Conservation (phyloP, 1,140 invertebrate genomes). For the Neoseiulus cucumeris region DNA sequence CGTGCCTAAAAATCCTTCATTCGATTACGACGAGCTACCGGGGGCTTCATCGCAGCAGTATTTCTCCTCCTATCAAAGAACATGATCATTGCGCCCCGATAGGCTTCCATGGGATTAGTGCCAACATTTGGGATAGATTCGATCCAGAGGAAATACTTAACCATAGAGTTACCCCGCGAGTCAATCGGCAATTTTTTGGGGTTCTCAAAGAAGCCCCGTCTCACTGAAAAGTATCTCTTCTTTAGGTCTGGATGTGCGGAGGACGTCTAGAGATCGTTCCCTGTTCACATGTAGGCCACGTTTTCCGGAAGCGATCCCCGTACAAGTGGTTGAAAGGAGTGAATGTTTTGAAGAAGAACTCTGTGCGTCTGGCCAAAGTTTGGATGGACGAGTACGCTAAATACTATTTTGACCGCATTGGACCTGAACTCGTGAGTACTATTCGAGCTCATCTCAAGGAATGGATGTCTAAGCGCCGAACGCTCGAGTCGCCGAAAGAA, state of each 20-base stretch:
- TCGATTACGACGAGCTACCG: too few relatives aligned
- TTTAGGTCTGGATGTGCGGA: conserved; percentile 80
- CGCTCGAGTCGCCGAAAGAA: background rate
- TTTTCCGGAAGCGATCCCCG: conserved; percentile 72
- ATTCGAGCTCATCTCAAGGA: conserved; percentile 74
- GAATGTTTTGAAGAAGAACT: conserved; percentile 38
- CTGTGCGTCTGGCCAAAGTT: conserved; percentile 55
- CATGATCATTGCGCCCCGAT: too few relatives aligned
- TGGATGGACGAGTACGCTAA: conserved; percentile 84
- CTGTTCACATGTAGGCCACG: conserved; percentile 74
- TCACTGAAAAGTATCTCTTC: too few relatives aligned
- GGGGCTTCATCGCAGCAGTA: too few relatives aligned
- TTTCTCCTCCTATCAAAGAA: too few relatives aligned
- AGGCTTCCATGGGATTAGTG: too few relatives aligned
- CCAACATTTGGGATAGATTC: too few relatives aligned
- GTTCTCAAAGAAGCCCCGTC: too few relatives aligned
- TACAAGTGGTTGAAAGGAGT: conserved; percentile 35
- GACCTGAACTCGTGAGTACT: background rate
- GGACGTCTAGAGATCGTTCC: conserved; percentile 82
- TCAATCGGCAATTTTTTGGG: too few relatives aligned
- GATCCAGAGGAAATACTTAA: too few relatives aligned
- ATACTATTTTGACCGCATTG: conserved; percentile 57
- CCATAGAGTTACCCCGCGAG: too few relatives aligned
- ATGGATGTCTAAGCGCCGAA: conserved; percentile 31
- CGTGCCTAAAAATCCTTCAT: too few relatives aligned